Evolutionary conservation across 2,797 vertebrate species (phyloP), one percentile per base, ranked within the genome.

Genomic region (Prunella strophiata): DNA sequence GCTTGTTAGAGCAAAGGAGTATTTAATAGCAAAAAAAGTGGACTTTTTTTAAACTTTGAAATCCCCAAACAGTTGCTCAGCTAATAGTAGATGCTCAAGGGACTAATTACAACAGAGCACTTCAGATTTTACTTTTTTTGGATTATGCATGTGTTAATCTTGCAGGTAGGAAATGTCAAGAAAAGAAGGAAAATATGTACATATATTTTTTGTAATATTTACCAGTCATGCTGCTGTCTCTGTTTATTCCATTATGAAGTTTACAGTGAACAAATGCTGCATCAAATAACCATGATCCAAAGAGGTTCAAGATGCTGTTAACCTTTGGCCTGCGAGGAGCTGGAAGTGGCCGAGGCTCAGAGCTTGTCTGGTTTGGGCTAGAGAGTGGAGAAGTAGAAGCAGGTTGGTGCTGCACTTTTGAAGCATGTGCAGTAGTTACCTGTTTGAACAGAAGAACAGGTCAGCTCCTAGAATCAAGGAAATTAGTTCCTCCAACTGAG

Each of bases 141-240:
- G 10, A 48, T 77, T 94, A 97, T 26, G 67, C 77, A 95, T 34
- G 68, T 79, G 82, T 97, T 98, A 98, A 98, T 98, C 98, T 98
- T 98, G 98, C 98, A 98, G 98, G 97, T 98, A 98, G 98, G 98
- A 98, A 98, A 98, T 93, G 95, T 68, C 94, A 97, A 94, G 95
- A 95, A 97, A 91, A 89, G 51, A 88, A 93, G 87, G 70, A 62
- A 86, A 94, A 70, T 91, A 77, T 63, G 16, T 82, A 83, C 36
- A 65, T 58, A 5, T 80, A 74, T 94, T 96, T 80, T 96, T 72
- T 89, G 76, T 57, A 95, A 96, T 97, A 98, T 98, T 98, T 99
- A 99, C 99, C 99, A 59, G 99, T 99, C 99, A 99, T 99, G 98
- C 98, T 99, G 97, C 98, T 98, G 97, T 98, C 98, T 97, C 99